phyloP scores from a whole-genome alignment of 2,113 vertebrate genomes.

The Stigmatopora nigra region DNA sequence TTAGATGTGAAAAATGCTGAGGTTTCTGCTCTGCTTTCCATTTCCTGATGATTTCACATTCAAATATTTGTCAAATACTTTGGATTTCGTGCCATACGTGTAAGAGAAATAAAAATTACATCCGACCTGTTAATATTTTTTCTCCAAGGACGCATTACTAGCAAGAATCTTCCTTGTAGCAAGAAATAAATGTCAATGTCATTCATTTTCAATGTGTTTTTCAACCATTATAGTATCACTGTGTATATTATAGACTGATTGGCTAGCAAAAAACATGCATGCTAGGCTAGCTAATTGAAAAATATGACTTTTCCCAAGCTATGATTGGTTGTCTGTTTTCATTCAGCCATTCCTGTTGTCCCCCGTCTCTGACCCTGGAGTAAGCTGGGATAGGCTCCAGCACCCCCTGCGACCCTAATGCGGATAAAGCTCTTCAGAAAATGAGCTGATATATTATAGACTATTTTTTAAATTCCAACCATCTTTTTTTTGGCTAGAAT shows the following conservation, averaged over 20 bases:
- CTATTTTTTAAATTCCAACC: too few species aligned
- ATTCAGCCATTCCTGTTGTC: too few species aligned
- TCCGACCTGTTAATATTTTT: not conserved
- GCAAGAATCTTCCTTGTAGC: not conserved
- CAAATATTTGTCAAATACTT: not conserved
- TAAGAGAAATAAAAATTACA: not conserved
- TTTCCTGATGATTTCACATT: slow-evolving; percentile 4
- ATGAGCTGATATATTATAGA: too few species aligned
- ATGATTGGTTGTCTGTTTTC: too few species aligned
- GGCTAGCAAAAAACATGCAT: too few species aligned
- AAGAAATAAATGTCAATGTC: not conserved
- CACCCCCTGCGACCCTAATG: too few species aligned
- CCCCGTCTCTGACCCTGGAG: too few species aligned
- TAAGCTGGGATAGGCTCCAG: too few species aligned
- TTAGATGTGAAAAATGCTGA: slow-evolving; percentile 57
- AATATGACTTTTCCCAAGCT: too few species aligned
- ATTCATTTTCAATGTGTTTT: not conserved
- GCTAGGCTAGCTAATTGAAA: too few species aligned
- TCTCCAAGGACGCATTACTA: not conserved
- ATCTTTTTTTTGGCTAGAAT: too few species aligned
- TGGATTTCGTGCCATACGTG: not conserved
- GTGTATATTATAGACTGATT: not conserved
- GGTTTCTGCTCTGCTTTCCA: slow-evolving; percentile 28
- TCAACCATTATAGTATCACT: not conserved
- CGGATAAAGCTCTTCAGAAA: too few species aligned